Percentiles rank a stretch among this genome's conserved stretches.
phyloP scores from a whole-genome alignment of 2,888 invertebrate genomes.

The Caenorhabditis sp. region DNA sequence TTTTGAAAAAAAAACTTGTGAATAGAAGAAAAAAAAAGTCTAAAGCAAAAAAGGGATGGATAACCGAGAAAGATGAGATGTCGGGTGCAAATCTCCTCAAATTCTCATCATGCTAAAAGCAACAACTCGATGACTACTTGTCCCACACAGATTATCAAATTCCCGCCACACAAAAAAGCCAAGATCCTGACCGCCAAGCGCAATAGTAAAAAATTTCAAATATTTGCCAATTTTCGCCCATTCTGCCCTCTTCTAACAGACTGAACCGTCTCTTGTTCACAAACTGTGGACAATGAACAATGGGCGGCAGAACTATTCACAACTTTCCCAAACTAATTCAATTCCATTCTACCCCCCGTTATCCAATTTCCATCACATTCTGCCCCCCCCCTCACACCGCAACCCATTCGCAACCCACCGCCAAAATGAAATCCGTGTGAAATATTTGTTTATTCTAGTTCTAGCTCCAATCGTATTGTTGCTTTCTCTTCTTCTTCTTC shows the following conservation, averaged over 20 bases:
- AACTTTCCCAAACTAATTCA: background rate
- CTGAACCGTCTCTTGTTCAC: background rate
- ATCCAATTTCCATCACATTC: too few species aligned
- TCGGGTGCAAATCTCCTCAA: constrained; percentile 11
- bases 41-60: background rate
- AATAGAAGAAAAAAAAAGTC: background rate
- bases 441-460: background rate
- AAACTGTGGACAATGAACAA: background rate
- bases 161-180: background rate
- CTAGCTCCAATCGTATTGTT: constrained; percentile 25
- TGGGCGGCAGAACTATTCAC: background rate
- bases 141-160: constrained; percentile 38
- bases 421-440: too few species aligned
- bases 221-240: constrained; percentile 51
- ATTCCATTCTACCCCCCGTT: too few species aligned
- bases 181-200: constrained; percentile 8
- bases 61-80: constrained; percentile 23
- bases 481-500: constrained; percentile 25
- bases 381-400: too few species aligned
- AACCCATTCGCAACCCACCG: too few species aligned
- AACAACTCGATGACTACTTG: background rate
- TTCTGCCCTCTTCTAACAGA: background rate
- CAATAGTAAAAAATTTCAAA: constrained; percentile 27
- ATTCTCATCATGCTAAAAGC: constrained; percentile 34
- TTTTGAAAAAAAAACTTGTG: background rate